Evolutionary conservation across 1,140 invertebrate genomes (phyloP).

Genomic region (Dermatophagoides farinae): DNA sequence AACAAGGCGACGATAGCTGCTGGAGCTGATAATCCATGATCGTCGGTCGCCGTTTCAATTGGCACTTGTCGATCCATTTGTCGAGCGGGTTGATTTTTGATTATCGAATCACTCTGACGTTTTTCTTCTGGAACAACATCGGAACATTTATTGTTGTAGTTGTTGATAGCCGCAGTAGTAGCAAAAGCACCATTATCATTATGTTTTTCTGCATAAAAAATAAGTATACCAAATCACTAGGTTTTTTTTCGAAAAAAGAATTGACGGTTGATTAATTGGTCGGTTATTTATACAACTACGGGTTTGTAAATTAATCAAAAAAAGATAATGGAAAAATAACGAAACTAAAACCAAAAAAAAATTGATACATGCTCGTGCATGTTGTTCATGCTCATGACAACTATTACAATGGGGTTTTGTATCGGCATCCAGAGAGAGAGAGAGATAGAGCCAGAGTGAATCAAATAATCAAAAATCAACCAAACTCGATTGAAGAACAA

Average conservation of each 20-base stretch:
- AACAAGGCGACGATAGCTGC: too few relatives aligned
- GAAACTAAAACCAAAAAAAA: neutral
- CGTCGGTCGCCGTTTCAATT: neutral
- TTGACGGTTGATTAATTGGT: neutral
- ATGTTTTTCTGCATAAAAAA: constrained; percentile 13
- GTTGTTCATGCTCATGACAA: too few relatives aligned
- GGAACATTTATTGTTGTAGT: neutral
- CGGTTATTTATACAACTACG: neutral
- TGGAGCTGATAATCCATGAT: too few relatives aligned
- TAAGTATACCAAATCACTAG: constrained; percentile 13
- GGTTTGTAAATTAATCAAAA: too few relatives aligned
- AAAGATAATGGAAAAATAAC: too few relatives aligned
- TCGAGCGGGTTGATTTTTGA: neutral
- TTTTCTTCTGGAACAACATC: too few relatives aligned
- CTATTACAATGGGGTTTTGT: neutral
- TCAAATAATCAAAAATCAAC: too few relatives aligned
- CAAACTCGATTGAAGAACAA: neutral
- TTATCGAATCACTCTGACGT: neutral
- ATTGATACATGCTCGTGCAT: neutral
- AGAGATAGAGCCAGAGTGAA: too few relatives aligned
- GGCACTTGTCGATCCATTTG: neutral
- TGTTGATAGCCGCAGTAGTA: neutral
- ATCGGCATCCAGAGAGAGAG: too few relatives aligned
- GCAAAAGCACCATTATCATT: neutral
- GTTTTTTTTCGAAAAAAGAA: neutral